Conservation (phyloP, 1,140 invertebrate genomes). For the Helicoverpa zea region DNA sequence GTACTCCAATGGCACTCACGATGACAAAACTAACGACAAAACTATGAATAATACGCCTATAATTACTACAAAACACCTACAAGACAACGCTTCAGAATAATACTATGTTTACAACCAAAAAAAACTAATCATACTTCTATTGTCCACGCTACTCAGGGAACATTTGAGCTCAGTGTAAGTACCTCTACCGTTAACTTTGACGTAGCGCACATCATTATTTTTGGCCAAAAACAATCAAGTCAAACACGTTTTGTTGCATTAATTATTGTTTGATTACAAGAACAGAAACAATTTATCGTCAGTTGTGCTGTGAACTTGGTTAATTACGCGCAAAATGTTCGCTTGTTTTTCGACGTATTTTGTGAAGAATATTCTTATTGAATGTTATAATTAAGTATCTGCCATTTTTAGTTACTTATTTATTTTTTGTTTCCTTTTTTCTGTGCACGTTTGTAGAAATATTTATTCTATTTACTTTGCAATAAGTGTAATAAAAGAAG, state of each 20-base stretch:
- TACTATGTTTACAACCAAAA: neutral
- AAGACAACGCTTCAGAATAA: too few species aligned
- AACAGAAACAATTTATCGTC: neutral
- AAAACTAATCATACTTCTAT: conserved; percentile 15
- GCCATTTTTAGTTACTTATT: neutral
- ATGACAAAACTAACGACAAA: too few species aligned
- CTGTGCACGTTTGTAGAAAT: too few species aligned
- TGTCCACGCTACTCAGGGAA: conserved; percentile 90
- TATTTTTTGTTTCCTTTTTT: neutral
- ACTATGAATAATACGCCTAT: too few species aligned
- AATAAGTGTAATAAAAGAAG: too few species aligned
- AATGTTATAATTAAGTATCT: conserved; percentile 6
- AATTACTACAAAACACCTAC: too few species aligned
- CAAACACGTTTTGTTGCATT: conserved; percentile 17
- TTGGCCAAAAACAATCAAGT: neutral
- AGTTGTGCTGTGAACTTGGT: neutral
- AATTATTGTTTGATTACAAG: conserved; percentile 6
- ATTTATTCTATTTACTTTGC: too few species aligned
- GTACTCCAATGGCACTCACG: too few species aligned
- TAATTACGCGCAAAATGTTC: neutral
- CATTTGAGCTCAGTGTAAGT: conserved; percentile 92
- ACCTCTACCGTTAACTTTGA: conserved; percentile 43
- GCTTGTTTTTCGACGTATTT: neutral
- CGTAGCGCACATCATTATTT: neutral
- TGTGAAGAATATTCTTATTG: neutral